Base-by-base conservation (phyloP, 2,888 invertebrate genomes). In the Mythimna pallens region DNA sequence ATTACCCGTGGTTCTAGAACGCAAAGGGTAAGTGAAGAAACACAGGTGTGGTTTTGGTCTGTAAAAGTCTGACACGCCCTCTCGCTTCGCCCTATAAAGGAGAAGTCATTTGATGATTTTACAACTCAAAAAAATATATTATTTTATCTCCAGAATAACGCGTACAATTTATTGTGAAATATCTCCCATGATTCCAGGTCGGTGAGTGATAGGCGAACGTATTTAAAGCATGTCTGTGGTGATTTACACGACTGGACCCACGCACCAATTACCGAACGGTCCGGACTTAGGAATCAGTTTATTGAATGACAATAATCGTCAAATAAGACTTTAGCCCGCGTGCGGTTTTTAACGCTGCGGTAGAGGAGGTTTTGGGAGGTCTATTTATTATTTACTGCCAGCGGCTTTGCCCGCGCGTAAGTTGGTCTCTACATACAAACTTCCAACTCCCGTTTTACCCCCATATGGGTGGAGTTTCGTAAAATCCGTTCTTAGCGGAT, bases 221-320 rank as follows among this genome's bases (percentile, higher is more conserved):
- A 94, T 95, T 94, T 94, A 95, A 82, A 63, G 89, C 86, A 89
- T 89, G 91, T 89, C 89, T 85, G 86, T 55, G 82, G 73, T 94
- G 95, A 95, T 94, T 95, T 94, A 94, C 89, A 87, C 82, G 84
- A 87, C 86, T 87, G 20, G 52, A 57, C 90, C 89, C 75, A 72
- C 76, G 65, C 72, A 69, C 76, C 84, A 83, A 83, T 81, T 71
- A 81, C 81, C 30, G 47, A 52, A 22, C 65, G 61, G 59, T 63
- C 57, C 64, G 40, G 61, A 47, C 70, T 70, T 68, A 69, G 34
- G 54, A 63, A 68, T 63, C 67, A 67, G 70, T 85, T 84, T 83
- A 83, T 85, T 79, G 73, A 71, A 79, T 68, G 83, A 80, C 83
- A 85, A 85, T 85, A 79, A 85, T 85, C 85, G 85, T 82, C 65